Evolutionary conservation across 1,140 invertebrate genomes (phyloP).

Genomic region (Sinella curviseta): DNA sequence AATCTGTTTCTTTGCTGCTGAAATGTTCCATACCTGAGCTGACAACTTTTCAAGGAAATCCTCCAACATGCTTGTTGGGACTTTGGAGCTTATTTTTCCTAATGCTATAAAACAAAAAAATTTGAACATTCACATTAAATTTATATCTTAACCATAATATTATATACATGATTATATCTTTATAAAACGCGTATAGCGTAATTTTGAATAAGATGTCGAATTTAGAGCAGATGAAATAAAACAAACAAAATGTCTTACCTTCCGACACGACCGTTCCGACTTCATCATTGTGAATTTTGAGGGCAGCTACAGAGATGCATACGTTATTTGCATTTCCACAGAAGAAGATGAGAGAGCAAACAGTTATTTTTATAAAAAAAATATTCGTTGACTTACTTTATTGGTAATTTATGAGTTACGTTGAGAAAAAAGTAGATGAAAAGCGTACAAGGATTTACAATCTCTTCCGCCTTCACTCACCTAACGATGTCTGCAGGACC

Average conservation of each 20-base stretch:
- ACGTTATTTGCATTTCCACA: no score
- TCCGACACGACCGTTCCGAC: background rate
- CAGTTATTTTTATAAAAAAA: no score
- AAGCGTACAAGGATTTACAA: background rate
- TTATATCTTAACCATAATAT: no score
- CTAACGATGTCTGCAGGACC: background rate
- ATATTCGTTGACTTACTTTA: no score
- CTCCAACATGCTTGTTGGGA: background rate
- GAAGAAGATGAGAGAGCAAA: no score
- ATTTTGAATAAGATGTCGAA: background rate
- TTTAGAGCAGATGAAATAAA: background rate
- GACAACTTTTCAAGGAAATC: background rate
- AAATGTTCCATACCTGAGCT: slow-evolving; percentile 8
- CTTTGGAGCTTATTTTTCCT: background rate
- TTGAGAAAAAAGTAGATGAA: no score
- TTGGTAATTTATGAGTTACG: no score
- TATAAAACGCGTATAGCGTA: no score
- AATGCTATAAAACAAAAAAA: background rate
- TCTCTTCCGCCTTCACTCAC: background rate
- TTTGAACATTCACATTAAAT: background rate
- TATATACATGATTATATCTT: no score
- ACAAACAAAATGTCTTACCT: background rate
- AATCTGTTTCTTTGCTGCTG: no score
- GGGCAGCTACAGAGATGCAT: background rate
- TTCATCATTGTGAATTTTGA: background rate